Evolutionary conservation across 2,797 vertebrate genomes (phyloP).

Genomic region (Acanthopagrus latus): DNA sequence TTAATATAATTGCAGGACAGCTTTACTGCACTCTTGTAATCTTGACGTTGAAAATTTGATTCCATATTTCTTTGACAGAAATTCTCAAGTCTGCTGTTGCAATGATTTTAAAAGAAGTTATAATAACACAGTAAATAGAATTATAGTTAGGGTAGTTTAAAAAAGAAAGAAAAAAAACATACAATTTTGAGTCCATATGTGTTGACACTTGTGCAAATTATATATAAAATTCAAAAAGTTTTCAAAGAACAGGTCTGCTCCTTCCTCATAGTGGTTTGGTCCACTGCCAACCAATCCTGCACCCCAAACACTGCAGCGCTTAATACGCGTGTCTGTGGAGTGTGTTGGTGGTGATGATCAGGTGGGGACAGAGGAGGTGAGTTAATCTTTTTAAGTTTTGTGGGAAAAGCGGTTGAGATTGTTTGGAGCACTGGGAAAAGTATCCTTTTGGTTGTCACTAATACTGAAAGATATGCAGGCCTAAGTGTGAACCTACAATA

Average conservation of each 20-base stretch:
- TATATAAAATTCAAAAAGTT: neutral
- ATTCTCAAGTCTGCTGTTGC: constrained; percentile 5
- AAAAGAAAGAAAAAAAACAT: neutral
- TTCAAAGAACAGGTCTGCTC: too few relatives aligned
- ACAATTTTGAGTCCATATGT: too few relatives aligned
- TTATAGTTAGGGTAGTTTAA: neutral
- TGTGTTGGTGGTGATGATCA: too few relatives aligned
- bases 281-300: too few relatives aligned
- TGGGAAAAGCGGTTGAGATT: neutral
- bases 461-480: neutral
- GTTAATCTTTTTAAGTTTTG: neutral
- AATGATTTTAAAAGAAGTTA: neutral
- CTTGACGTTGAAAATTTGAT: neutral
- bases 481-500: neutral
- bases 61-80: constrained; percentile 19
- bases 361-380: too few relatives aligned
- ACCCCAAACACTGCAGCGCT: too few relatives aligned
- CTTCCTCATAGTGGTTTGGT: too few relatives aligned
- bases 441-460: neutral
- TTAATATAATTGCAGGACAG: constrained; percentile 23
- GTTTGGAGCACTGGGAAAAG: neutral
- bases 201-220: too few relatives aligned
- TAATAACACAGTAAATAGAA: neutral
- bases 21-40: constrained; percentile 15
- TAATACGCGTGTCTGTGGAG: too few relatives aligned